Evolutionary conservation across 2,113 vertebrate species (phyloP).

Genomic region (Galemys pyrenaicus): DNA sequence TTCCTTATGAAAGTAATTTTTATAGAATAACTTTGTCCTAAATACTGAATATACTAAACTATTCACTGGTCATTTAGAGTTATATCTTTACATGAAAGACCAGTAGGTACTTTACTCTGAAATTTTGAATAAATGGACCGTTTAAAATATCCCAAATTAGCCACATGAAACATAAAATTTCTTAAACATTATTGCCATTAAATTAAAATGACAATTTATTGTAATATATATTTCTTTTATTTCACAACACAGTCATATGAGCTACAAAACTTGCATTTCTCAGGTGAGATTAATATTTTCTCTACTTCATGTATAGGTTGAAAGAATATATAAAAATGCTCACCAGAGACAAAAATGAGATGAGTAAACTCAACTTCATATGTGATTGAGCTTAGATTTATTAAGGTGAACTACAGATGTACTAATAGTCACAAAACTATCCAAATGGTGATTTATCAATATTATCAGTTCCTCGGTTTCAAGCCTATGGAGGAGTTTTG

Average conservation of each 20-base stretch:
- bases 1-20: slow-evolving; percentile 52
- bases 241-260: background rate
- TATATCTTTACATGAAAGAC: slow-evolving; percentile 23
- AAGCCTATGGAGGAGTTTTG: background rate
- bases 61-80: slow-evolving; percentile 46
- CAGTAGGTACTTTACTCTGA: slow-evolving; percentile 1
- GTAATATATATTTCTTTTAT: slow-evolving; percentile 33
- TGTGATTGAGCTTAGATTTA: background rate
- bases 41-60: slow-evolving; percentile 22
- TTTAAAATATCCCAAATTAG: slow-evolving; percentile 45
- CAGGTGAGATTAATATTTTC: slow-evolving; percentile 33
- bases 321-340: slow-evolving; percentile 25
- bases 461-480: background rate
- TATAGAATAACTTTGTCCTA: slow-evolving; percentile 41
- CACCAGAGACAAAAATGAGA: slow-evolving; percentile 32
- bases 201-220: slow-evolving; percentile 43
- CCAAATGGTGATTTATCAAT: slow-evolving; percentile 40
- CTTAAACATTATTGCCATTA: slow-evolving; percentile 51
- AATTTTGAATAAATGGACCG: slow-evolving; percentile 37
- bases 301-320: background rate
- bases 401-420: slow-evolving; percentile 38
- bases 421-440: background rate
- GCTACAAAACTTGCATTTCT: slow-evolving; percentile 42
- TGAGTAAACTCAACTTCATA: slow-evolving; percentile 38
- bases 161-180: slow-evolving; percentile 44